Evolutionary conservation across 1,140 invertebrate species (phyloP), one percentile per base, ranked within the genome.

Genomic region (Trigoniulus corallinus): DNA sequence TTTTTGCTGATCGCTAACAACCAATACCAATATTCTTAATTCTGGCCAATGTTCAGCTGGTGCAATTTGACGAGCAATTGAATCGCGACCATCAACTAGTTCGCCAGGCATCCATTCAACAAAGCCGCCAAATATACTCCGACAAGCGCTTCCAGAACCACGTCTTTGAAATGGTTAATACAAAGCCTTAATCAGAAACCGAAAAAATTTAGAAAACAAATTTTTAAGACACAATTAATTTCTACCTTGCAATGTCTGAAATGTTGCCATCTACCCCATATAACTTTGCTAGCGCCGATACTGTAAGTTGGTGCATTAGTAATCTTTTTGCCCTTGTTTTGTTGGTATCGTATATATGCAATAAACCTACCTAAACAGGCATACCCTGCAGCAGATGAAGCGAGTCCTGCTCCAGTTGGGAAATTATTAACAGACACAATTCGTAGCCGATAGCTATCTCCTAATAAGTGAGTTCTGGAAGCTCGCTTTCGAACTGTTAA

Each of bases 401-500:
- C 95, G 24, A 99, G 70, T 1, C 96, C 96, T 54, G 95, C 93
- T 22, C 93, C 93, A 20, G 94, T 98, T 20, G 96, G 95, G 65
- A 99, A 99, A 72, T 98, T 98, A 68, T 98, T 99, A 60, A 80
- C 78, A 0, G 94, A 98, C 64, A 81, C 87, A 56, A 97, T 84
- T 56, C 82, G 81, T 23, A 96, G 60, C 61, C 88, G 81, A 41
- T 15, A 48, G 37, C 22, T 26, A 51, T 43, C 44, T 51, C 20
- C 37, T 21, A 51, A 40, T 50, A 34, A 24, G 20, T 15, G 15
- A 15, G 59, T 59, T 42, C 53, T 54, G 47, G 46, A 44, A 15
- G 59, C 56, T 48, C 59, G 50, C 41, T 56, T 53, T 48, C 58
- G 56, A 48, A 67, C 65, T 67, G 55, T 29, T 55, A 42, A 58